phyloP scores from a whole-genome alignment of 2,888 invertebrate genomes.

The Crepidodera aurea region DNA sequence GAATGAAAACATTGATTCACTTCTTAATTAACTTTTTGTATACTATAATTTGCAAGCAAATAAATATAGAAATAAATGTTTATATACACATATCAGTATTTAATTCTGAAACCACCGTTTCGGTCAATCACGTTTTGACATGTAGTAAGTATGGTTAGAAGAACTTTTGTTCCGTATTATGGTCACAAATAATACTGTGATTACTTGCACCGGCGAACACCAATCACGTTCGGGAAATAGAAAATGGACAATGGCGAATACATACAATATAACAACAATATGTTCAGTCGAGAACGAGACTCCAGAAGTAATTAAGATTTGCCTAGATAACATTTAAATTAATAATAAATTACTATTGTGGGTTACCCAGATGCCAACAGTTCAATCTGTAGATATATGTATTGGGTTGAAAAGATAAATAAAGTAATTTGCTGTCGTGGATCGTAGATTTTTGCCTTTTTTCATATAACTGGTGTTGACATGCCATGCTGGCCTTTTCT shows the following conservation, averaged over 20 bases:
- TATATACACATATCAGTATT: conserved; percentile 5
- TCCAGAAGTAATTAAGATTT: neutral
- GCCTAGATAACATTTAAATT: conserved; percentile 2
- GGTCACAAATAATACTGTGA: conserved; percentile 19
- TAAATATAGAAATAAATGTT: neutral
- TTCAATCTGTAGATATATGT: too few relatives aligned
- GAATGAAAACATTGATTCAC: too few relatives aligned
- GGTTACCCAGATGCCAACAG: neutral
- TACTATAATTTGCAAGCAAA: neutral
- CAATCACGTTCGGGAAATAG: conserved; percentile 15
- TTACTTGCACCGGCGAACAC: conserved; percentile 21
- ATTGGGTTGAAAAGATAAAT: too few relatives aligned
- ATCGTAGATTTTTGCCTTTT: too few relatives aligned
- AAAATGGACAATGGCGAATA: conserved; percentile 23
- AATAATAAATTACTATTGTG: neutral
- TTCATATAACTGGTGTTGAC: too few relatives aligned
- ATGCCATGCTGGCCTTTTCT: too few relatives aligned
- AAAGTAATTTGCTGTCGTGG: too few relatives aligned
- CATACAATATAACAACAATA: conserved; percentile 1
- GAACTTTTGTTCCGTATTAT: conserved; percentile 19
- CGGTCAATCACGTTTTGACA: conserved; percentile 19
- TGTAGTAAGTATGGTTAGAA: conserved; percentile 7
- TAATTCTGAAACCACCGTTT: conserved; percentile 6
- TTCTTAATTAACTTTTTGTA: neutral
- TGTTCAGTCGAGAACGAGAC: neutral